phyloP scores from a whole-genome alignment of 2,797 vertebrate genomes.

The Scyliorhinus canicula region DNA sequence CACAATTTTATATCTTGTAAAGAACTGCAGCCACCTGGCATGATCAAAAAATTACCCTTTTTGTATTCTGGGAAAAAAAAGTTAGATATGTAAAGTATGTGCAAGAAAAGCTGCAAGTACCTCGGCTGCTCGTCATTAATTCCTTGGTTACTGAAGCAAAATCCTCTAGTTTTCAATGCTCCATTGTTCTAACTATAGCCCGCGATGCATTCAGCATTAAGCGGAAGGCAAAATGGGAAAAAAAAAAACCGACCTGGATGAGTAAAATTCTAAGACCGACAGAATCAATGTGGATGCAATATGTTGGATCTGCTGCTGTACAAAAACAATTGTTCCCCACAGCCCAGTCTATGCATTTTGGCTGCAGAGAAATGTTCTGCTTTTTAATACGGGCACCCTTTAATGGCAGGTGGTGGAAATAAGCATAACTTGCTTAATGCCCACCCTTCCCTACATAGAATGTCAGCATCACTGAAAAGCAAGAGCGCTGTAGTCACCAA shows the following conservation, averaged over 20 bases:
- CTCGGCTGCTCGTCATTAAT: neutral
- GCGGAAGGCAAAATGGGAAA: neutral
- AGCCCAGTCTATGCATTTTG: constrained; percentile 48
- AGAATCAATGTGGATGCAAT: constrained; percentile 30
- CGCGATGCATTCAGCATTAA: neutral
- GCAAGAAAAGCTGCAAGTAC: neutral
- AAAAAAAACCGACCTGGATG: neutral
- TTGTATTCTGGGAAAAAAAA: neutral
- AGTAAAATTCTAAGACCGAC: neutral
- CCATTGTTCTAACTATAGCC: neutral
- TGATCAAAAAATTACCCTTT: neutral
- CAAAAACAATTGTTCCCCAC: constrained; percentile 49
- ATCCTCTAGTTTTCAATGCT: neutral
- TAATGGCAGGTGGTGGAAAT: constrained; percentile 44
- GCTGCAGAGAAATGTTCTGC: constrained; percentile 52
- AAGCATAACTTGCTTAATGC: constrained; percentile 46
- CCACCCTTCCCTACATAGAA: constrained; percentile 48
- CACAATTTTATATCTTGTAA: neutral
- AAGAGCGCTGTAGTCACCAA: neutral
- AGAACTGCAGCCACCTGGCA: neutral
- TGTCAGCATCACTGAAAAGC: neutral
- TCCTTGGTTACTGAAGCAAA: neutral
- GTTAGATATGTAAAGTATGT: neutral
- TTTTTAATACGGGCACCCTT: constrained; percentile 48
- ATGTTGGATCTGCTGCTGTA: constrained; percentile 45